Evolutionary conservation across 2,888 invertebrate species (phyloP), one percentile per base, ranked within the genome.

Genomic region (Calephelis perditalis): DNA sequence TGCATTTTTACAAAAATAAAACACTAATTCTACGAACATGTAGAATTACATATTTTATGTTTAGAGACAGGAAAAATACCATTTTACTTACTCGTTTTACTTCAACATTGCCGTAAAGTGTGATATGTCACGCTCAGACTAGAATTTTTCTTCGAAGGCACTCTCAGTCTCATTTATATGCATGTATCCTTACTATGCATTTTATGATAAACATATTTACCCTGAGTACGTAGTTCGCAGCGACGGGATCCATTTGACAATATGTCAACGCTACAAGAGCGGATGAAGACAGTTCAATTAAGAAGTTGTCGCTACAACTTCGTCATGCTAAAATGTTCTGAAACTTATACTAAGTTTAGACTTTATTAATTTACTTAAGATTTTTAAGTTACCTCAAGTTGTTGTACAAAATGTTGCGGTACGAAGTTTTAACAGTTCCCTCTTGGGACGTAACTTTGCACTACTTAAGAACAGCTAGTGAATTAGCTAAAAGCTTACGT

Each of bases 221-320:
- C 15, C 26, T 49, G 52, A 52, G 35, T 35, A 10, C 35, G 26
- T 10, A 52, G 26, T 52, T 52, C 9, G 52, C 35, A 10, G 52
- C 52, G 52, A 52, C 26, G 26, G 35, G 35, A 35, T 26, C 10
- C 52, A 52, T 49, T 9, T 49, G 49, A 49, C 49, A 49, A 49
- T 26, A 35, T 52, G 52, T 52, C 52, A 52, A 6, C 52, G 26
- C 52, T 52, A 52, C 35, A 10, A 52, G 15, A 52, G 52, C 11
- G 52, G 36, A 36, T 59, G 57, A 56, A 64, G 63, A 59, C 55
- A 64, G 60, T 59, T 64, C 60, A 60, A 66, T 66, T 66, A 66
- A 46, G 44, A 60, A 60, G 59, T 56, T 57, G 57, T 36, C 35
- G 35, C 52, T 52, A 52, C 35, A 52, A 36, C 52, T 36, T 52